Base-by-base conservation (phyloP, 2,888 invertebrate genomes). In the Yponomeuta malinellus region DNA sequence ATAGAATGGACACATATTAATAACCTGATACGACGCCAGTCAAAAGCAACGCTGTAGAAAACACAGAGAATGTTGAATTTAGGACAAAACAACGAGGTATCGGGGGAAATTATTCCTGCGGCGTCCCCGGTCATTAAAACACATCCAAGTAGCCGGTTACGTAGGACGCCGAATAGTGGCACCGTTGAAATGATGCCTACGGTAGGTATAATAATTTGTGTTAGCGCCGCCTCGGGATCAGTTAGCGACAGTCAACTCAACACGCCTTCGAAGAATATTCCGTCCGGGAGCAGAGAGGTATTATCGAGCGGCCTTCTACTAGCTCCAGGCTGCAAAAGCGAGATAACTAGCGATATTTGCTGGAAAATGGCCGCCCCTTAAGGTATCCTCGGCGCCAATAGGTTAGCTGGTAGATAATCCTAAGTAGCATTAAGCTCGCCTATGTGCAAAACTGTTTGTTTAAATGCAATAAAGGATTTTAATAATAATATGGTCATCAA, bases 121-220 rank as follows among this genome's bases (percentile, higher is more conserved):
- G 31, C 33, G 31, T 65, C 65, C 23, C 65, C 65, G 12, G 29
- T 33, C 31, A 65, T 65, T 65, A 65, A 65, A 65, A 65, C 33
- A 59, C 52, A 65, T 31, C 65, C 65, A 29, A 31, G 33, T 33
- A 12, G 29, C 23, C 12, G 4, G 33, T 33, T 65, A 64, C 15
- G 23, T 4, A 59, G 33, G 52, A 59, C 52, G 8, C 63, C 63
- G 65, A 65, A 65, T 65, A 65, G 65, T 65, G 10, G 31, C 65
- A 33, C 29, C 52, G 52, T 65, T 65, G 10, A 65, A 65, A 65
- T 33, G 31, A 65, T 65, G 4, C 65, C 33, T 59, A 59, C 52
- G 12, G 52, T 59, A 59, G 52, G 65, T 65, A 65, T 65, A 65
- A 65, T 65, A 65, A 65, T 23, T 65, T 65, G 31, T 65, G 9